Percentiles rank a stretch among this genome's conserved stretches.
These are phyloP conservation scores for Athrips mouffetella DNA, from an alignment of 2,888 invertebrate species.

Conservation along the genomic window DNA sequence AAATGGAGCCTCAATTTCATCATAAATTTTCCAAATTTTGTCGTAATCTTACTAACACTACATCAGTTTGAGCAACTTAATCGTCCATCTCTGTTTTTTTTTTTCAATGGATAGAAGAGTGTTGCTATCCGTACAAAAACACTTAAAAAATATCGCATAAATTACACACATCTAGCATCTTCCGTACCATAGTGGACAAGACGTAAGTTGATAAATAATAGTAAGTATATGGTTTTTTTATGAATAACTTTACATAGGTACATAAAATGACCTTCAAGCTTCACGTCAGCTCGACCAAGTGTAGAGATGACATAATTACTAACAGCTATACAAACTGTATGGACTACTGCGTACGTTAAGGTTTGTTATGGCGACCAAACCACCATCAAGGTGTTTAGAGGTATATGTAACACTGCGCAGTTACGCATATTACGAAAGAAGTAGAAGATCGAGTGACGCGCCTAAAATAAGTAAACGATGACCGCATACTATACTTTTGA, in stretches of 20 bases:
- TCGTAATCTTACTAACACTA: too few species aligned
- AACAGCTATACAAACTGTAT: slow-evolving; percentile 22
- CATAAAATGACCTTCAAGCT: slow-evolving; percentile 7
- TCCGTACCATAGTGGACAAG: too few species aligned
- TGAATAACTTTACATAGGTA: not conserved
- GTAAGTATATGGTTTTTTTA: not conserved
- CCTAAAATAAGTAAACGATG: slow-evolving; percentile 41
- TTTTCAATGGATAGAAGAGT: too few species aligned
- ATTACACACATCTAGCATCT: too few species aligned
- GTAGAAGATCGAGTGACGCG: slow-evolving; percentile 27
- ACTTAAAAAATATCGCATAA: too few species aligned
- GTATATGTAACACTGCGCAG: slow-evolving; percentile 31
- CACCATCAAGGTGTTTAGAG: slow-evolving; percentile 9
- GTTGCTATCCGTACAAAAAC: too few species aligned
- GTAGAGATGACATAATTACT: slow-evolving; percentile 32
- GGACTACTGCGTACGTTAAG: slow-evolving; percentile 15
- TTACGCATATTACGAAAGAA: slow-evolving; percentile 45
- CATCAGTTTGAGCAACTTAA: too few species aligned
- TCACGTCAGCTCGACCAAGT: slow-evolving; percentile 1
- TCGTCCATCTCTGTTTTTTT: too few species aligned
- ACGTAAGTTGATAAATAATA: too few species aligned
- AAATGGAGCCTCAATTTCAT: too few species aligned
- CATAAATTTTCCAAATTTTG: too few species aligned
- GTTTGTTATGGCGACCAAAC: slow-evolving; percentile 16
- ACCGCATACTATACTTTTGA: slow-evolving; percentile 42